Percentiles rank a stretch among this genome's conserved stretches.
phyloP scores from a whole-genome alignment of 2,888 invertebrate species.

The Hermaeophaga mercurialis region DNA sequence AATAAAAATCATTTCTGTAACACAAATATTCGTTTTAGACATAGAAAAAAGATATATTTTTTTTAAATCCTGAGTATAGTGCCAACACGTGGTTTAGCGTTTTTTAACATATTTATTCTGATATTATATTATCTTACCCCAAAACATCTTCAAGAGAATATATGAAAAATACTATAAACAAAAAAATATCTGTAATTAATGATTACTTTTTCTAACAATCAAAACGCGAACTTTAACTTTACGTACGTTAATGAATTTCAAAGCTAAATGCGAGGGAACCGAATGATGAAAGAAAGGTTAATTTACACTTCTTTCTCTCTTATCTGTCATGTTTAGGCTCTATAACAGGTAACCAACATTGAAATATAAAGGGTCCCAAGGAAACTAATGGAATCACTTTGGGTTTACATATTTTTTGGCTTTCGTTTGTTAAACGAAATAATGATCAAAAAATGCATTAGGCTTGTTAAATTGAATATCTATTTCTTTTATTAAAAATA shows the following conservation, averaged over 20 bases:
- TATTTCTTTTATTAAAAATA: no score
- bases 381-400: no score
- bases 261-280: neutral
- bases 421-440: no score
- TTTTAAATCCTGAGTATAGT: neutral
- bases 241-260: neutral
- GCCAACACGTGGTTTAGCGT: slow-evolving; percentile 21
- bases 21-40: no score
- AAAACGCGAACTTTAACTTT: neutral
- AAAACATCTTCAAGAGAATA: slow-evolving; percentile 52
- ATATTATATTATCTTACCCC: slow-evolving; percentile 50
- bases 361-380: no score
- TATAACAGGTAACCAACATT: no score
- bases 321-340: no score
- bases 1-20: neutral
- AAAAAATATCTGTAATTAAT: neutral
- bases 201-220: neutral
- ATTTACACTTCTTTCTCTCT: neutral
- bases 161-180: neutral
- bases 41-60: neutral
- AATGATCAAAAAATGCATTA: no score
- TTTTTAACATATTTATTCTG: slow-evolving; percentile 12
- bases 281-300: slow-evolving; percentile 5
- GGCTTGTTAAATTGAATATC: no score
- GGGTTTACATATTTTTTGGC: no score